Percentiles rank a stretch among this genome's conserved stretches.
phyloP scores from a whole-genome alignment of 2,888 invertebrate species.

The Melitaea athalia region DNA sequence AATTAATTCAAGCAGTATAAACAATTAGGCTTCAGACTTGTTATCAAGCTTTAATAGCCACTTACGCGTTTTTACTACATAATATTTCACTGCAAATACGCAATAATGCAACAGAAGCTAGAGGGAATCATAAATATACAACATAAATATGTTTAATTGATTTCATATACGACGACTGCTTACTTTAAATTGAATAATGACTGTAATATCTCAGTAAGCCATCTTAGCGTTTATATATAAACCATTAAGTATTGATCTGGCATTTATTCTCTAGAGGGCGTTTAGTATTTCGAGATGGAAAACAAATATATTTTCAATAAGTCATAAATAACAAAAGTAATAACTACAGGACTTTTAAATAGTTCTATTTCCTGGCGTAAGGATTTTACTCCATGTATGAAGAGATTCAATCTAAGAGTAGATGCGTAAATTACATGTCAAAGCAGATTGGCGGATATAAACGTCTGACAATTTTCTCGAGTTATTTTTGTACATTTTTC shows the following conservation, averaged over 20 bases:
- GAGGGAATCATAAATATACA: constrained; percentile 25
- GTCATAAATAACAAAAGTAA: background rate
- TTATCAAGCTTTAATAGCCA: constrained; percentile 30
- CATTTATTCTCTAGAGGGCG: background rate
- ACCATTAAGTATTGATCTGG: background rate
- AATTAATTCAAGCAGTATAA: constrained; percentile 31
- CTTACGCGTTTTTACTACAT: constrained; percentile 30
- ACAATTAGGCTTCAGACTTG: constrained; percentile 29
- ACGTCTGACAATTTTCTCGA: no score
- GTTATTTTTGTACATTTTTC: no score
- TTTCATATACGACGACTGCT: constrained; percentile 28
- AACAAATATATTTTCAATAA: background rate
- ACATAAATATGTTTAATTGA: constrained; percentile 31
- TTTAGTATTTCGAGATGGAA: background rate
- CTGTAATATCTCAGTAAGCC: constrained; percentile 7
- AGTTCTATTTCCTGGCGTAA: no score
- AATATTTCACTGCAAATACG: constrained; percentile 28
- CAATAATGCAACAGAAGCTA: constrained; percentile 28
- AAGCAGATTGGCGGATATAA: no score
- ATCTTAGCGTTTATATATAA: constrained; percentile 9
- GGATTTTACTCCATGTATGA: no score
- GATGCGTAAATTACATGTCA: no score
- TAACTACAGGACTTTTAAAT: no score
- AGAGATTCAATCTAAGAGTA: no score
- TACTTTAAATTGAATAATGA: constrained; percentile 14